Evolutionary conservation across 2,888 invertebrate genomes (phyloP).

Genomic region (Drosophila mettleri): DNA sequence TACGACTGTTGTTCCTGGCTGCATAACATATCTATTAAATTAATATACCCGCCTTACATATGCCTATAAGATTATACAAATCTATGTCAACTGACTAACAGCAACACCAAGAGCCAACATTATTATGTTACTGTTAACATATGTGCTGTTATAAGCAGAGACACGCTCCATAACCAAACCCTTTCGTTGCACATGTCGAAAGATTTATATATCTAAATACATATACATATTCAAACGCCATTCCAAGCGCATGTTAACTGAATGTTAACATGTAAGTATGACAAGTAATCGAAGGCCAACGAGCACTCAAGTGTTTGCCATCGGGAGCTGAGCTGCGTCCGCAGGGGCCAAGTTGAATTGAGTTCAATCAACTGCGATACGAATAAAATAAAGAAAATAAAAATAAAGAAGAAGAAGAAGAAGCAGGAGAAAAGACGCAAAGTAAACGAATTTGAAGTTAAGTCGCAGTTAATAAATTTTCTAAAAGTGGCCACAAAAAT

Average conservation of each 20-base stretch:
- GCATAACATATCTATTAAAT: no score
- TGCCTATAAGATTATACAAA: no score
- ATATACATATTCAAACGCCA: not conserved
- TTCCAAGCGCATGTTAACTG: constrained; percentile 1
- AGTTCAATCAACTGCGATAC: constrained; percentile 47
- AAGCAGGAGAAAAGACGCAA: constrained; percentile 23
- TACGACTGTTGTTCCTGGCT: no score
- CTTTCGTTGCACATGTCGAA: not conserved
- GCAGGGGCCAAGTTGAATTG: not conserved
- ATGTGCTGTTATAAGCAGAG: not conserved
- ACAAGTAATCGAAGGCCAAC: constrained; percentile 2
- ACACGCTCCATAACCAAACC: not conserved
- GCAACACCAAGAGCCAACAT: not conserved
- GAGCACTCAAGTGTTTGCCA: constrained; percentile 5
- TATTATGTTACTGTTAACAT: not conserved
- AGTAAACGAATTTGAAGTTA: constrained; percentile 55
- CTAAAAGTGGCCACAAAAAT: constrained; percentile 60
- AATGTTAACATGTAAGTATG: constrained; percentile 1
- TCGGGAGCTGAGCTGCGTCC: constrained; percentile 1
- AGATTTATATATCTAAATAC: no score
- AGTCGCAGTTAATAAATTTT: constrained; percentile 65
- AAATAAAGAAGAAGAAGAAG: not conserved
- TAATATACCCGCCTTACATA: no score
- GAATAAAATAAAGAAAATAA: not conserved
- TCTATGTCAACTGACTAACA: no score